Evolutionary conservation across 1,140 invertebrate species (phyloP).

Genomic region (Aphaenogaster rudis): DNA sequence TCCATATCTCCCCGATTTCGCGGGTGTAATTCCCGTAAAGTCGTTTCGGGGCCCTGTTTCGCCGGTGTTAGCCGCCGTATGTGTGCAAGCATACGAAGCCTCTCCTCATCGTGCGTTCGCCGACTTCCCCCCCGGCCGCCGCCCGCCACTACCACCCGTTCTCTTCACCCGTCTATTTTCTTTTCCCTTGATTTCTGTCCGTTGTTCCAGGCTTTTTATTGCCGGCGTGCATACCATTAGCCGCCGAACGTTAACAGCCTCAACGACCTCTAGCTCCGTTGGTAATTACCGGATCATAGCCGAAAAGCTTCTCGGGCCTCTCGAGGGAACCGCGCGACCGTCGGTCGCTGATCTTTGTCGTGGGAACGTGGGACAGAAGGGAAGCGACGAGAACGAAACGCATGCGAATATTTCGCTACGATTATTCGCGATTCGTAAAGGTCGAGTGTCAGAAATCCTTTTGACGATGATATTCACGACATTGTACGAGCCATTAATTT

Average conservation of each 20-base stretch:
- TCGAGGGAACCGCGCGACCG: conserved; percentile 44
- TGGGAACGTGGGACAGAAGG: conserved; percentile 68
- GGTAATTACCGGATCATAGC: conserved; percentile 84
- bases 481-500: background rate
- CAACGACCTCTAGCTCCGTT: conserved; percentile 81
- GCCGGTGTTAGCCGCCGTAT: conserved; percentile 59
- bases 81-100: conserved; percentile 55
- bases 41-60: conserved; percentile 82
- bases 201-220: conserved; percentile 74
- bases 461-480: background rate
- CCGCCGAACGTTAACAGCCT: conserved; percentile 82
- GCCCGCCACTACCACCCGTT: background rate
- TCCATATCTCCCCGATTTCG: conserved; percentile 86
- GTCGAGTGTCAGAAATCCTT: background rate
- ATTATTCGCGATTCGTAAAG: conserved; percentile 48
- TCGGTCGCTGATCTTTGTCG: conserved; percentile 56
- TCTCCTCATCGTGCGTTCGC: conserved; percentile 45
- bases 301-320: conserved; percentile 68
- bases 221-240: conserved; percentile 84
- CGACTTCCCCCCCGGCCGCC: background rate
- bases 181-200: conserved; percentile 82
- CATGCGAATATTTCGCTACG: conserved; percentile 47
- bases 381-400: conserved; percentile 23
- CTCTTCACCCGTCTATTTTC: conserved; percentile 73
- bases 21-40: conserved; percentile 87